phyloP scores from a whole-genome alignment of 2,797 vertebrate genomes.

The Pangasius krempfi region DNA sequence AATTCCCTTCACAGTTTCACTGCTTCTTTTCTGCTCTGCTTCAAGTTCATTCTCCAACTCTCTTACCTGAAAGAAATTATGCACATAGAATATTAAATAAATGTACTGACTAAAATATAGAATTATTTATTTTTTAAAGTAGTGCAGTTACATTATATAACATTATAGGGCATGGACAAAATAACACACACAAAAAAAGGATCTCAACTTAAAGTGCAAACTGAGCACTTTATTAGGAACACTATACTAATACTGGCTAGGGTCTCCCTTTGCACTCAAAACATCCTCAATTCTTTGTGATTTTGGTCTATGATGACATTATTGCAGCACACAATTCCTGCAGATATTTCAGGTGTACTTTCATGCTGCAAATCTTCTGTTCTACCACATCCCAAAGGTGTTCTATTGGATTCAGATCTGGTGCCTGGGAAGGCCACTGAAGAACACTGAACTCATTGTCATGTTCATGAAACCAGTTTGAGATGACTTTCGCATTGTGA shows the following conservation, averaged over 20 bases:
- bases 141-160: neutral
- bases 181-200: neutral
- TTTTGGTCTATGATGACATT: too few species aligned
- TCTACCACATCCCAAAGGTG: too few species aligned
- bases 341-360: too few species aligned
- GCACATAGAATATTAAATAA: neutral
- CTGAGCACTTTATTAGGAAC: too few species aligned
- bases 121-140: neutral
- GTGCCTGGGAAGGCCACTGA: too few species aligned
- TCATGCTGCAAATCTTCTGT: too few species aligned
- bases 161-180: neutral
- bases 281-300: too few species aligned
- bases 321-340: too few species aligned
- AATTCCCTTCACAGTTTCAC: slow-evolving; percentile 73
- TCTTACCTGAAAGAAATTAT: slow-evolving; percentile 62
- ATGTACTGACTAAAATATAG: neutral
- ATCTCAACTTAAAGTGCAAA: neutral
- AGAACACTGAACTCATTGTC: too few species aligned
- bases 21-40: slow-evolving; percentile 71
- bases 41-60: slow-evolving; percentile 77
- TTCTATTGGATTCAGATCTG: too few species aligned
- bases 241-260: neutral
- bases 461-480: too few species aligned
- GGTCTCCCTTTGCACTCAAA: neutral
- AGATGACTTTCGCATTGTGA: too few species aligned